Evolutionary conservation across 2,113 vertebrate genomes (phyloP).

Genomic region (Naja naja): DNA sequence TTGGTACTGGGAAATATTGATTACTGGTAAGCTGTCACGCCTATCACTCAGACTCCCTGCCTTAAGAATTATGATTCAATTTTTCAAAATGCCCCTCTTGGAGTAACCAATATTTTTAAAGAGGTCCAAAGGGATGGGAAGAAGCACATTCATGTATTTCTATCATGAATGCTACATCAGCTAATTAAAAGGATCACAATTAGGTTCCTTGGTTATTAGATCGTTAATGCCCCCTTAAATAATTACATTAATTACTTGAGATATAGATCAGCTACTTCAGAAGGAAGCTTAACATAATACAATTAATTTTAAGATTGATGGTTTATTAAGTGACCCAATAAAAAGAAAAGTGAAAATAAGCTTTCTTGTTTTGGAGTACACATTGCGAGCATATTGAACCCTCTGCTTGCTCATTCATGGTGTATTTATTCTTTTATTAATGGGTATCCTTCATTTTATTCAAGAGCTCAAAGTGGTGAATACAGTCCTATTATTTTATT

Average conservation of each 20-base stretch:
- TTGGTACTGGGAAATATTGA: neutral
- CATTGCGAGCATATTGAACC: neutral
- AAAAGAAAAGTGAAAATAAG: conserved; percentile 29
- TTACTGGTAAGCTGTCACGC: conserved; percentile 26
- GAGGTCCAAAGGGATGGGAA: conserved; percentile 44
- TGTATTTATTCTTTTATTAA: neutral
- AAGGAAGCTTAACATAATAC: neutral
- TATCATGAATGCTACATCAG: conserved; percentile 36
- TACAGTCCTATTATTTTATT: neutral
- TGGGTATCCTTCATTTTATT: neutral
- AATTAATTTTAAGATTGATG: conserved; percentile 21
- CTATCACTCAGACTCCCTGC: conserved; percentile 46
- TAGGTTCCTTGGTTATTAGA: conserved; percentile 38
- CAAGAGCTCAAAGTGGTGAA: neutral
- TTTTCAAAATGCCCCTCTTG: conserved; percentile 41
- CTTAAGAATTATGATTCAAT: conserved; percentile 12
- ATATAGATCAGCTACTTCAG: conserved; percentile 14
- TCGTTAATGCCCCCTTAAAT: conserved; percentile 38
- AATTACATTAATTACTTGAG: conserved; percentile 15
- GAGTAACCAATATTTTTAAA: conserved; percentile 43
- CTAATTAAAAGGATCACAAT: conserved; percentile 51
- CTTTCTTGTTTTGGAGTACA: neutral
- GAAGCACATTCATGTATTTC: conserved; percentile 48
- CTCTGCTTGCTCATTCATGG: neutral
- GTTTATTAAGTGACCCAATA: conserved; percentile 1